A percentile compares a stretch with the other conserved stretches of the same genome.
phyloP scores from a whole-genome alignment of 2,113 vertebrate species.

The Puma concolor region DNA sequence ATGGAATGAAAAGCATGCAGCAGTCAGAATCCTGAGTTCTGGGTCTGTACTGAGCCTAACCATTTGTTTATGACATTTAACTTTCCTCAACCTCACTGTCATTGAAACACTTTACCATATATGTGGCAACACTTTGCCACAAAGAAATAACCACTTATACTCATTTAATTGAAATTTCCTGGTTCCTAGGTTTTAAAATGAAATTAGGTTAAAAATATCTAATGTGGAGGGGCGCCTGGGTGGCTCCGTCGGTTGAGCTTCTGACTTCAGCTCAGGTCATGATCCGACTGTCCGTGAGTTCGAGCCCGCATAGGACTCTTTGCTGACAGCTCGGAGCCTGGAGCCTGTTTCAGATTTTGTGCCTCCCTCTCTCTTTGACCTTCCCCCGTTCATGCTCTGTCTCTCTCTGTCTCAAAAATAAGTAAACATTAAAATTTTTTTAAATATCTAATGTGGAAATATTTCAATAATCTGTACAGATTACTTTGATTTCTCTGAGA shows the following conservation, averaged over 20 bases:
- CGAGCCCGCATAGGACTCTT: no score
- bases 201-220: conserved; percentile 13
- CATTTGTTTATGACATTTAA: background rate
- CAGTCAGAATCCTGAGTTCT: background rate
- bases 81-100: background rate
- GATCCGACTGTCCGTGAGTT: no score
- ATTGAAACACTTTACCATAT: background rate
- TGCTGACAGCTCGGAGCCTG: no score
- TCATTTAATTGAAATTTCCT: background rate
- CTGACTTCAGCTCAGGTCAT: no score
- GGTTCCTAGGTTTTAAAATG: conserved; percentile 26
- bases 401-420: no score
- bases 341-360: no score
- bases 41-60: background rate
- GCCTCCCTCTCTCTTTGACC: no score
- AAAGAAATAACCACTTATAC: background rate
- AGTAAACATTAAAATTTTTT: no score
- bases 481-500: background rate
- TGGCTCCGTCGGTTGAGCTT: no score
- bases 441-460: background rate
- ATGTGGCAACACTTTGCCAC: background rate
- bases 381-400: no score
- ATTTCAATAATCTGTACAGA: background rate
- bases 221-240: background rate
- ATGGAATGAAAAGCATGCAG: background rate